Percentiles rank a stretch among this genome's conserved stretches.
Conservation (phyloP, 2,113 vertebrate genomes). For the Chamaetylas fuelleborni region DNA sequence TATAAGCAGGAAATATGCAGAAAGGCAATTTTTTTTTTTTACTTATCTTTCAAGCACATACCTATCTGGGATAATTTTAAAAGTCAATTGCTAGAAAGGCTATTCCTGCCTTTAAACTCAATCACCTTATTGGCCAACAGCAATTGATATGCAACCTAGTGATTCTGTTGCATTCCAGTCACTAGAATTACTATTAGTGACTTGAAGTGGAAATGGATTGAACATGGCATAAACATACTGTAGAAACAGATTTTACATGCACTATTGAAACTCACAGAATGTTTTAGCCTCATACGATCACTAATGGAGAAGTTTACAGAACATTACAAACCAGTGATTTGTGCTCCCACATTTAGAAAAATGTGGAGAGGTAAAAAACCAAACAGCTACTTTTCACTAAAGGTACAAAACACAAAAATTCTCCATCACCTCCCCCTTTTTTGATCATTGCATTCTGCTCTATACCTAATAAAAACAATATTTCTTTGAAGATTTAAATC, state of each 20-base stretch:
- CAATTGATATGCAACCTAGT: background rate
- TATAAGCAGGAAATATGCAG: background rate
- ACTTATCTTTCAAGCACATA: background rate
- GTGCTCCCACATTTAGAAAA: background rate
- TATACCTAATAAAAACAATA: constrained; percentile 59
- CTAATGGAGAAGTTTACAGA: background rate
- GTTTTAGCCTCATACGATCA: background rate
- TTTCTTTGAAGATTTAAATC: constrained; percentile 45
- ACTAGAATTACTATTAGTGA: background rate
- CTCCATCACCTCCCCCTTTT: background rate
- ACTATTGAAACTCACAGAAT: background rate
- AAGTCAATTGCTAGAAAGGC: background rate
- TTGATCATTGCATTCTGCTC: background rate
- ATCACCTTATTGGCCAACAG: background rate
- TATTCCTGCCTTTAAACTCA: background rate
- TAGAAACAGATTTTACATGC: background rate
- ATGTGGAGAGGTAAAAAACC: background rate
- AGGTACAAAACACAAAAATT: background rate
- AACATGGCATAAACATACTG: background rate
- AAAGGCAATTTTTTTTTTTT: background rate
- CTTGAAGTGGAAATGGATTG: background rate
- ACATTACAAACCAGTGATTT: background rate
- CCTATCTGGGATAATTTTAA: background rate
- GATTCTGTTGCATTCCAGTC: background rate
- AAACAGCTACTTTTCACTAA: constrained; percentile 20